Evolutionary conservation across 2,113 vertebrate genomes (phyloP).

Genomic region (Microtus oregoni): DNA sequence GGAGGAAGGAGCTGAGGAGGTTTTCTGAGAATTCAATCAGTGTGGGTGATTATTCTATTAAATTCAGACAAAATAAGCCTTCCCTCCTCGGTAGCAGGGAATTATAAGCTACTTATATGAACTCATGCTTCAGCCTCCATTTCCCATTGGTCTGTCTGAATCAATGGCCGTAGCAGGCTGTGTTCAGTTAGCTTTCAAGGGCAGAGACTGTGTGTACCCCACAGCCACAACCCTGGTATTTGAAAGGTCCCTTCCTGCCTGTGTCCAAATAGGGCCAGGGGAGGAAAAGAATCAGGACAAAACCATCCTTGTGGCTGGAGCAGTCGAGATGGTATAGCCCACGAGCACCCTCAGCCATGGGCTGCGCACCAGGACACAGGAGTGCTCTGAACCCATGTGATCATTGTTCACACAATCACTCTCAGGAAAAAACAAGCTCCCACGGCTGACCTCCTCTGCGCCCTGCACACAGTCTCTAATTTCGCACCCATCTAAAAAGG

Average conservation of each 20-base stretch:
- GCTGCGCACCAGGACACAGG: not conserved
- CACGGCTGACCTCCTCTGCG: not conserved
- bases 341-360: fast-evolving
- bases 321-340: not conserved
- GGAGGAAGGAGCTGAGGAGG: conserved; percentile 55
- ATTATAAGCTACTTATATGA: conserved; percentile 62
- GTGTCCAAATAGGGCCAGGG: not conserved
- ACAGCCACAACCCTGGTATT: not conserved
- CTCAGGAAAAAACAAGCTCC: not conserved
- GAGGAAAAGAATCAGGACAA: not conserved
- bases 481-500: not conserved
- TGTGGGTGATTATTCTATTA: conserved; percentile 53
- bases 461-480: not conserved
- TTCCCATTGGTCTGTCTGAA: conserved; percentile 7
- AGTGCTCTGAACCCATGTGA: not conserved
- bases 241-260: not conserved
- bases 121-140: not conserved
- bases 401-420: not conserved
- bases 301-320: not conserved
- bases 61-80: conserved; percentile 65
- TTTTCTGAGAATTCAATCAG: conserved; percentile 71
- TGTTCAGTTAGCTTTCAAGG: not conserved
- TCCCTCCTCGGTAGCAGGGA: conserved; percentile 10
- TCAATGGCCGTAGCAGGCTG: not conserved
- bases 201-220: not conserved